Conservation (phyloP, 2,797 vertebrate species). For the Pipistrellus kuhlii region DNA sequence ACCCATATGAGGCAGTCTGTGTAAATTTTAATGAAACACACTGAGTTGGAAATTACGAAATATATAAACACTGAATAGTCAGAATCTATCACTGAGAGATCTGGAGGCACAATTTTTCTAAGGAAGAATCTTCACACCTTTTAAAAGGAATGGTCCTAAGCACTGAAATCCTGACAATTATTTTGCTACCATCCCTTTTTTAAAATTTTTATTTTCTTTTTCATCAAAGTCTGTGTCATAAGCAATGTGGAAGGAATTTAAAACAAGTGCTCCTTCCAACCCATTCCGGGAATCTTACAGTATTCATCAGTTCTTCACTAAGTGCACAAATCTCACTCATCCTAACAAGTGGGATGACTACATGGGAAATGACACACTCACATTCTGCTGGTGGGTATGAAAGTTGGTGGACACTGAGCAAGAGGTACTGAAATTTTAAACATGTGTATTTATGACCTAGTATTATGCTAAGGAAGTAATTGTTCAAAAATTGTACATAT, state of each 20-base stretch:
- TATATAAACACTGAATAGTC: conserved; percentile 58
- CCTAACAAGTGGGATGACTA: background rate
- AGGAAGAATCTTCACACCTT: background rate
- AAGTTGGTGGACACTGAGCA: background rate
- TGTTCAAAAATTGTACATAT: background rate
- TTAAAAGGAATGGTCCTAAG: background rate
- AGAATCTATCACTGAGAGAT: conserved; percentile 42
- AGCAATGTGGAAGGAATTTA: background rate
- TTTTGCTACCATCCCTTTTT: background rate
- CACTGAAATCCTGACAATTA: background rate
- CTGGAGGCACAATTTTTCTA: conserved; percentile 20
- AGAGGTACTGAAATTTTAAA: background rate
- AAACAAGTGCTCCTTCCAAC: background rate
- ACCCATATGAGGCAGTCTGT: conserved; percentile 27
- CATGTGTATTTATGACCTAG: background rate
- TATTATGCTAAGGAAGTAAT: background rate
- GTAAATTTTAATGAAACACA: conserved; percentile 38
- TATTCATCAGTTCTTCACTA: background rate
- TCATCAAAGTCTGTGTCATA: background rate
- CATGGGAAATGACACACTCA: background rate
- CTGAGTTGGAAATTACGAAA: conserved; percentile 56
- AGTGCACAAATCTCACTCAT: background rate
- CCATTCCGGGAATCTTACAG: background rate
- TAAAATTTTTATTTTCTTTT: background rate
- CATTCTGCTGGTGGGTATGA: background rate